phyloP scores from a whole-genome alignment of 2,797 vertebrate species.

The Stomatorhinus walkeri region DNA sequence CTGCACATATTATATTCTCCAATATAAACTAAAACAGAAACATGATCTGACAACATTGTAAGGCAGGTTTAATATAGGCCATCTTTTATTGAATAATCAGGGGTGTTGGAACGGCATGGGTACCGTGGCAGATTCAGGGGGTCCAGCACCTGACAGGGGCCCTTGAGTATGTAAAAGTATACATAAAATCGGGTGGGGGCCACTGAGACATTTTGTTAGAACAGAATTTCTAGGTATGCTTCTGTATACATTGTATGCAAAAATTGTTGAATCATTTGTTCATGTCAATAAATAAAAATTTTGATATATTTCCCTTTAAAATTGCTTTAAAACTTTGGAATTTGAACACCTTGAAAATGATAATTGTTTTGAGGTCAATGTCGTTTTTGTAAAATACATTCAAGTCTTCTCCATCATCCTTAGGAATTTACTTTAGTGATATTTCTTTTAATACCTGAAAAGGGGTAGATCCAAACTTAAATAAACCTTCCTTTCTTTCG shows the following conservation, averaged over 20 bases:
- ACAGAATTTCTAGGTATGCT: background rate
- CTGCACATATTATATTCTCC: background rate
- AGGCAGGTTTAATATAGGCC: background rate
- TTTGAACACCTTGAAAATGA: background rate
- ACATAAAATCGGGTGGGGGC: background rate
- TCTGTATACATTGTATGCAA: background rate
- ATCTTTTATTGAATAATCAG: background rate
- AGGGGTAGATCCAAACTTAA: background rate
- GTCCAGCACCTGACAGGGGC: background rate
- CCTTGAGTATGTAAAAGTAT: background rate
- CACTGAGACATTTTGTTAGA: background rate
- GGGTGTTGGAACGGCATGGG: background rate
- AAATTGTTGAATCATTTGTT: background rate
- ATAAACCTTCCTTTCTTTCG: background rate
- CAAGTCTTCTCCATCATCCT: background rate
- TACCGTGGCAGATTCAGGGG: background rate
- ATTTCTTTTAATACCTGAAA: background rate
- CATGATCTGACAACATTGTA: background rate
- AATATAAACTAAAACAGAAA: background rate
- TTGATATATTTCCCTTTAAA: background rate
- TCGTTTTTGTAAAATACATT: background rate
- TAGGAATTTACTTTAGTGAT: background rate
- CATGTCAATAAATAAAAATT: background rate
- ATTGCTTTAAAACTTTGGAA: background rate
- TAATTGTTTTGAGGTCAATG: background rate